Base-by-base conservation (phyloP, 2,113 vertebrate genomes). In the Brachirus orientalis region DNA sequence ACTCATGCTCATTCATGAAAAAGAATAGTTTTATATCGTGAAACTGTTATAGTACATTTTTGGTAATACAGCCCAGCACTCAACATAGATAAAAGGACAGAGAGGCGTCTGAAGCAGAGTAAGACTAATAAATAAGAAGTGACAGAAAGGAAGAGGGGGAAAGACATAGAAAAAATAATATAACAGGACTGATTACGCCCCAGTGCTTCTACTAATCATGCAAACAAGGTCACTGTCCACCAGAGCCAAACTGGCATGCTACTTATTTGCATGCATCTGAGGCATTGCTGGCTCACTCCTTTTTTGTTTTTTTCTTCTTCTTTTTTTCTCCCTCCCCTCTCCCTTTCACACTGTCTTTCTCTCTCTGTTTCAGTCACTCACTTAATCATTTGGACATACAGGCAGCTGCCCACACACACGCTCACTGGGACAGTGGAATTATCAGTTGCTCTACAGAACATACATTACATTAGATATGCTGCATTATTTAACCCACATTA, bases 211-310 rank as follows among this genome's bases (percentile, higher is more conserved):
- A 85, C 87, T 90, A 90, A 92, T 91, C 90, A 88, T 85, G 77
- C 86, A 87, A 87, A 90, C 90, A 91, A 91, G 89, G 89, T 91
- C 89, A 90, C 72, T 88, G 85, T 86, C 88, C 79, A 17, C 61
- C 63, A 73, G 73, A 87, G 86, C 86, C 88, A 85, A 86, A 83
- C 83, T 88, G 84, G 79, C 84, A 88, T 79, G 74, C 75, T 73
- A 41, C 40, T 5, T 9, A 13, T 72, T 67, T 67, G 59, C 67
- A 54, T 79, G 68, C 65, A 74, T 87, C 46, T 53, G 75, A 80
- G 72, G 73, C 66, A 80, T 53, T 46, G 22, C 67, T 51, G 66
- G 69, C 57, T 58, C 53, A 0, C 55, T 53, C 40, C 54, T 5
- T 16, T 20, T 41, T 22, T 36, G 11, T 35, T 41, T 10, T 46